Base-by-base conservation (phyloP, 1,140 invertebrate species). In the Camponotus pennsylvanicus region DNA sequence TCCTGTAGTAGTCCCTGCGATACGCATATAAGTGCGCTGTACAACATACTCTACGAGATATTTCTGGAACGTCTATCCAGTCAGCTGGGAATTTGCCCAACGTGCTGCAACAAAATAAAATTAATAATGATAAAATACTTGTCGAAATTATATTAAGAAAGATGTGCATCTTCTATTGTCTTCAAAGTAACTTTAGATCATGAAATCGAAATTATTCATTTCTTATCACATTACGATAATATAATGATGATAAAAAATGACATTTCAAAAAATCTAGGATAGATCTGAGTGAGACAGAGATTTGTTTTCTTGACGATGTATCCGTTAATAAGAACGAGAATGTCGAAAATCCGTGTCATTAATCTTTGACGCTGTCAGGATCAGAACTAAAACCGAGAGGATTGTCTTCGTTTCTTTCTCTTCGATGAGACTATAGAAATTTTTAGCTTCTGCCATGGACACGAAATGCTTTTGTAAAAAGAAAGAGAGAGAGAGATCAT, bases 371-470 rank as follows among this genome's bases (percentile, higher is more conserved):
- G 49, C 66, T 71, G 79, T 73, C 79, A 73, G 52, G 34, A 57
- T 73, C 79, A 73, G 37, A 55, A 55, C 32, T 57, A 42, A 73
- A 82, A 73, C 18, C 49, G 55, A 18, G 55, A 82, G 42, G 52
- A 71, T 73, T 45, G 52, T 82, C 67, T 73, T 71, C 18, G 32
- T 71, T 13, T 11, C 15, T 45, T 59, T 59, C 67, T 71, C 40
- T 71, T 73, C 40, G 55, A 45, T 79, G 18, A 82, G 91, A 92
- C 66, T 59, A 70, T 59, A 71, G 93, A 94, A 93, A 92, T 93
- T 91, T 91, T 92, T 90, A 88, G 92, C 89, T 92, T 86, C 89
- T 92, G 90, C 93, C 93, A 94, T 94, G 92, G 90, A 89, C 86
- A 87, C 63, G 75, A 76, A 80, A 52, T 75, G 52, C 67, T 82